These are phyloP conservation scores for Pao palembangensis DNA, from an alignment of 2,113 vertebrate species.

Conservation along the genomic window DNA sequence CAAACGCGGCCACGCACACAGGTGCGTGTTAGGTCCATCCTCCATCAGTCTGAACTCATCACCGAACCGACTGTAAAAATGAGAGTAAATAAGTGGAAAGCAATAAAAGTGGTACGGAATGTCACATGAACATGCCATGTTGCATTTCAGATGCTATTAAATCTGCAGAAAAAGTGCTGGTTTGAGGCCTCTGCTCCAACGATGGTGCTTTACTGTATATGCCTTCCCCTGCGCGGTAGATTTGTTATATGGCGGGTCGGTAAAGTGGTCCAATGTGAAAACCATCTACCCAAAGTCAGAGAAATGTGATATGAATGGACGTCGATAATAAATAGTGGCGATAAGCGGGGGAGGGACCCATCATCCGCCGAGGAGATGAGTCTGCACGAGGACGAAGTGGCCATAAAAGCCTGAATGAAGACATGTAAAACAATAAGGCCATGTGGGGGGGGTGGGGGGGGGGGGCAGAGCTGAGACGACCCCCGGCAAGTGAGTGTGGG, in stretches of 20 bases:
- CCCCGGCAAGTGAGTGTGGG: constrained; percentile 23
- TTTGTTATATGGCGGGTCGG: constrained; percentile 50
- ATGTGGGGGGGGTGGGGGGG: constrained; percentile 40
- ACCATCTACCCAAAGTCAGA: constrained; percentile 74
- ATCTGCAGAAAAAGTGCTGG: constrained; percentile 47
- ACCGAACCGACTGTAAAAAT: no score
- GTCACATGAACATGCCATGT: constrained; percentile 44
- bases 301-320: constrained; percentile 66
- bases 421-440: constrained; percentile 74
- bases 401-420: constrained; percentile 72
- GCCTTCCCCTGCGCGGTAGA: constrained; percentile 2
- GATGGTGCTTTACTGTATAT: constrained; percentile 29
- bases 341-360: constrained; percentile 70
- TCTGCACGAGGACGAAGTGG: constrained; percentile 69
- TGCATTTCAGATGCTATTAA: constrained; percentile 53
- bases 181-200: constrained; percentile 34
- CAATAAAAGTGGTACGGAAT: constrained; percentile 33
- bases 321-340: constrained; percentile 68
- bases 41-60: constrained; percentile 1
- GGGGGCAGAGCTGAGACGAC: constrained; percentile 28
- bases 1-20: constrained; percentile 25
- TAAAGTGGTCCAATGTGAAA: constrained; percentile 69
- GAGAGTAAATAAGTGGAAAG: constrained; percentile 27
- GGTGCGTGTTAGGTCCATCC: constrained; percentile 32
- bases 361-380: constrained; percentile 63